Evolutionary conservation across 2,113 vertebrate species (phyloP).

Genomic region (Aramus guarauna): DNA sequence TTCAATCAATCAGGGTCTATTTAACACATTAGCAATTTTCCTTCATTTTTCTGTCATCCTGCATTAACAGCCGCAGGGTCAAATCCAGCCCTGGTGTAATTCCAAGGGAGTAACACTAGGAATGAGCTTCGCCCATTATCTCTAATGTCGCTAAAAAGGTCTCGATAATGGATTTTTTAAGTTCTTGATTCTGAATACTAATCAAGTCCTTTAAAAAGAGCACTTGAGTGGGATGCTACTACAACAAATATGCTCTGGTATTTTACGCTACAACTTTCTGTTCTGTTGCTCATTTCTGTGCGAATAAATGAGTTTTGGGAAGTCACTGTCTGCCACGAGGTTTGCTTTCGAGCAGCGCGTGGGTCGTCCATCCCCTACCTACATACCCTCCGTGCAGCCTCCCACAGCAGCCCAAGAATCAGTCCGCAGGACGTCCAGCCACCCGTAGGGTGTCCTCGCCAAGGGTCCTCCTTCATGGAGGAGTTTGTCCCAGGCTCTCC

Average conservation of each 20-base stretch:
- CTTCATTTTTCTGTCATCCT: slow-evolving; percentile 36
- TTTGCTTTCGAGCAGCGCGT: fast-evolving
- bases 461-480: background rate
- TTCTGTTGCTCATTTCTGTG: slow-evolving; percentile 19
- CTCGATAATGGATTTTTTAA: slow-evolving; percentile 44
- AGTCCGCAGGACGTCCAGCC: background rate
- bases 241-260: slow-evolving; percentile 29
- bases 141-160: slow-evolving; percentile 26
- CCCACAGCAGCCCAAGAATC: background rate
- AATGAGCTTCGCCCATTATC: background rate
- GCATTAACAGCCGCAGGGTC: background rate
- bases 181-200: slow-evolving; percentile 43
- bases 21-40: slow-evolving; percentile 29
- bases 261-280: background rate
- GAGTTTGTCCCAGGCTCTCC: background rate
- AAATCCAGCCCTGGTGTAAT: slow-evolving; percentile 30
- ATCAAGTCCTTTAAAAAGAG: slow-evolving; percentile 43
- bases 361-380: background rate
- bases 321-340: background rate
- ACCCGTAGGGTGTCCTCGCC: background rate
- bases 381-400: background rate
- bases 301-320: background rate
- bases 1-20: slow-evolving; percentile 34
- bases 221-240: slow-evolving; percentile 19
- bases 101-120: slow-evolving; percentile 13